phyloP scores from a whole-genome alignment of 2,113 vertebrate genomes.

The Cygnus buccinator region DNA sequence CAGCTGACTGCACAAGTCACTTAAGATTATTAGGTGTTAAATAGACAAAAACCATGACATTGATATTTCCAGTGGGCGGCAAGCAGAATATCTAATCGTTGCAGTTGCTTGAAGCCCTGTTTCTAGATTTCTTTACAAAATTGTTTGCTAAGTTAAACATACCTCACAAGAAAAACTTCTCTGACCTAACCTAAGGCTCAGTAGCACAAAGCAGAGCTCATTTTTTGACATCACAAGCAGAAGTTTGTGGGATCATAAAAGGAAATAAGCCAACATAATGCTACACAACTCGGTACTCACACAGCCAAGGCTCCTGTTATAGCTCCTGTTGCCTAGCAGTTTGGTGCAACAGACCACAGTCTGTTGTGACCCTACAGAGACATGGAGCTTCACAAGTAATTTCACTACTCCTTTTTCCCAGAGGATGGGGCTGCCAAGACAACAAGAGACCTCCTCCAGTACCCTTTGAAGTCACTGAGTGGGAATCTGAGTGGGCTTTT shows the following conservation, averaged over 20 bases:
- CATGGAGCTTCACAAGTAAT: not conserved
- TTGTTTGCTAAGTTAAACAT: slow-evolving; percentile 43
- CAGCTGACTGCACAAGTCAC: slow-evolving; percentile 61
- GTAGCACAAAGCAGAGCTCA: not conserved
- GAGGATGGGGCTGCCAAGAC: not conserved
- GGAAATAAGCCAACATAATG: not conserved
- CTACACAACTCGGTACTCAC: not conserved
- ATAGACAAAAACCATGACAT: slow-evolving; percentile 46
- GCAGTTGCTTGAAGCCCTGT: not conserved
- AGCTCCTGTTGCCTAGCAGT: not conserved
- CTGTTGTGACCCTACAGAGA: not conserved
- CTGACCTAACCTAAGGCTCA: slow-evolving; percentile 5
- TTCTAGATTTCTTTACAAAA: slow-evolving; percentile 33
- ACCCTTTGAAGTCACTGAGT: not conserved
- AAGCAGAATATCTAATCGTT: slow-evolving; percentile 52
- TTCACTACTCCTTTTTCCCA: not conserved
- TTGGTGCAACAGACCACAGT: not conserved
- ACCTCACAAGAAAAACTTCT: slow-evolving; percentile 7
- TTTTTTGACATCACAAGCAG: not conserved
- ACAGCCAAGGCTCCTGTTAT: not conserved
- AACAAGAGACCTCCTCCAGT: not conserved
- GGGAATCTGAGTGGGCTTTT: not conserved
- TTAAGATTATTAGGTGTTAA: slow-evolving; percentile 67
- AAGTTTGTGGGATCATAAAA: slow-evolving; percentile 1
- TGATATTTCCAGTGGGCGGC: slow-evolving; percentile 33